phyloP scores from a whole-genome alignment of 2,797 vertebrate species.

The Chiloscyllium punctatum region DNA sequence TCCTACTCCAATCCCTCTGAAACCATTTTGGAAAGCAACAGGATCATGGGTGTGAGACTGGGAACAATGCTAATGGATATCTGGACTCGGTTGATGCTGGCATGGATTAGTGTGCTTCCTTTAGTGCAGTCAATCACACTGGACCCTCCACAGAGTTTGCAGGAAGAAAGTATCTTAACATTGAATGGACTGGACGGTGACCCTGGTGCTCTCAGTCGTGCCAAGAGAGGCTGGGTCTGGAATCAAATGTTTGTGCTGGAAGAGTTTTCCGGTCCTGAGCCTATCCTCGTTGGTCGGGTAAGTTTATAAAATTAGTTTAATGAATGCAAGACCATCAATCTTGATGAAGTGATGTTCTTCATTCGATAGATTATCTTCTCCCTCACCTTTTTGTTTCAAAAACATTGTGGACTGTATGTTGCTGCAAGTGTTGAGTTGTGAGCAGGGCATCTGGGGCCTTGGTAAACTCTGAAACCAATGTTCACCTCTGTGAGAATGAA shows the following conservation, averaged over 20 bases:
- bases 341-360: neutral
- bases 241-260: conserved; percentile 99
- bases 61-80: conserved; percentile 78
- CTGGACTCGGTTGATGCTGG: conserved; percentile 83
- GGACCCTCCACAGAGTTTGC: conserved; percentile 71
- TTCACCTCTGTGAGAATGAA: too few species aligned
- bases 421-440: neutral
- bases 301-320: conserved; percentile 48
- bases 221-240: conserved; percentile 99
- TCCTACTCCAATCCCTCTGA: too few species aligned
- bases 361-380: neutral
- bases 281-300: conserved; percentile 98
- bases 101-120: conserved; percentile 90
- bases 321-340: neutral
- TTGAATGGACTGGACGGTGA: conserved; percentile 72
- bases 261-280: conserved; percentile 99
- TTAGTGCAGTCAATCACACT: conserved; percentile 68
- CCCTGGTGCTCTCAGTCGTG: conserved; percentile 84
- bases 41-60: conserved; percentile 78
- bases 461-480: neutral
- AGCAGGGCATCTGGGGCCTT: neutral
- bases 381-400: neutral
- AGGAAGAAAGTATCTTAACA: conserved; percentile 66
- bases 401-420: neutral
- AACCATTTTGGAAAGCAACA: conserved; percentile 36